A percentile compares a stretch with the other conserved stretches of the same genome.
Evolutionary conservation across 92 coral and sea anemone genomes (phyloP).

Genomic region (Umimayanthus chanpuru): DNA sequence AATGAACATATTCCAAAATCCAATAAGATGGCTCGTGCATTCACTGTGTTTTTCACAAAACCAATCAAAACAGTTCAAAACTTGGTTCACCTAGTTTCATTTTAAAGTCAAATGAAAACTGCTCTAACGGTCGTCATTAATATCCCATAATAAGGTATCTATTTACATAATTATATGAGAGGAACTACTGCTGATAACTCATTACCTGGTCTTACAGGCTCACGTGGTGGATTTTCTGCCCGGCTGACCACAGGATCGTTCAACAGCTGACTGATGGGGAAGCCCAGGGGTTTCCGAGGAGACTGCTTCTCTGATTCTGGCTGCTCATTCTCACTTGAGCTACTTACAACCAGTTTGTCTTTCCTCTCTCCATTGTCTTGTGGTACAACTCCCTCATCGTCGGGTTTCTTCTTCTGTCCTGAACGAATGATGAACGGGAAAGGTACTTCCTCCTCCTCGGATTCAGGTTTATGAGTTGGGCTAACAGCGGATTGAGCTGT

Average conservation of each 20-base stretch:
- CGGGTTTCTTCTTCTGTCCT: constrained; percentile 27
- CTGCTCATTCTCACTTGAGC: constrained; percentile 43
- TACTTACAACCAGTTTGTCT: constrained; percentile 9
- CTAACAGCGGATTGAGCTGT: constrained; percentile 27
- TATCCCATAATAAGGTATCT: too few species aligned
- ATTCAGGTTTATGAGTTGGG: constrained; percentile 34
- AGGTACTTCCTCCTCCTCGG: constrained; percentile 31
- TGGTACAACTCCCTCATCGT: neutral
- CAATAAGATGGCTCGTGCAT: too few species aligned
- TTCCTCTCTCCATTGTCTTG: constrained; percentile 1
- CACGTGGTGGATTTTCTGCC: neutral
- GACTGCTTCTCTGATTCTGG: constrained; percentile 24
- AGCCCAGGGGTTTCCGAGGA: constrained; percentile 19
- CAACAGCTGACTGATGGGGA: constrained; percentile 23
- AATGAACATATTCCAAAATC: too few species aligned
- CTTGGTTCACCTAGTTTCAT: too few species aligned
- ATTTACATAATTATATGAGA: too few species aligned
- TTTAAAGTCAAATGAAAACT: too few species aligned
- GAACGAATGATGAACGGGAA: constrained; percentile 41
- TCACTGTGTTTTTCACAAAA: too few species aligned
- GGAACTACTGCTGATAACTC: neutral
- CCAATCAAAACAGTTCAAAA: too few species aligned
- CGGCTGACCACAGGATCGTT: neutral
- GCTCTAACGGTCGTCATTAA: too few species aligned
- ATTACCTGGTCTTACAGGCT: constrained; percentile 27